Evolutionary conservation across 2,113 vertebrate genomes (phyloP).

Genomic region (Spheniscus mendiculus): DNA sequence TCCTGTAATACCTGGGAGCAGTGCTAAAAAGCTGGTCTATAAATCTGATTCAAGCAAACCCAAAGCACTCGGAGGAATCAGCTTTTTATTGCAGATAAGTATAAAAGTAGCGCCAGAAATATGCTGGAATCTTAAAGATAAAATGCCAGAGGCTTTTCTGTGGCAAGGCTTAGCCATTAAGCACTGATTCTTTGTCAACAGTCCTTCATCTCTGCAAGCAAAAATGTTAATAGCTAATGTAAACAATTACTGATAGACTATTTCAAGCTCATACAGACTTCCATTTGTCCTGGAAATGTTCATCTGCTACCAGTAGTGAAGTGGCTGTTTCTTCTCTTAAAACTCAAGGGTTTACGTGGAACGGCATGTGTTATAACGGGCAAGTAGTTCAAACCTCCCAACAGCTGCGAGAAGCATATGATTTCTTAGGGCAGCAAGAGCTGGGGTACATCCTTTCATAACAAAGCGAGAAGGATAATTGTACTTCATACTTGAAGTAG

Average conservation of each 20-base stretch:
- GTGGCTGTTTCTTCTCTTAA: background rate
- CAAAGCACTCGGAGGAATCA: constrained; percentile 38
- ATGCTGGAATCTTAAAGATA: constrained; percentile 43
- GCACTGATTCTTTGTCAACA: background rate
- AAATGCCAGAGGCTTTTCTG: constrained; percentile 49
- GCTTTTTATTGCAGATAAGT: constrained; percentile 60
- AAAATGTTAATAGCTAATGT: constrained; percentile 12
- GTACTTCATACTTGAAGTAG: background rate
- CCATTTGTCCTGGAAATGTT: background rate
- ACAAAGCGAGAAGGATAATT: background rate
- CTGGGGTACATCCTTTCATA: background rate
- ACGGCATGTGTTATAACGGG: background rate
- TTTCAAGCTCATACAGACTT: background rate
- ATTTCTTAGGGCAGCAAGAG: background rate
- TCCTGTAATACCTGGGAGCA: constrained; percentile 20
- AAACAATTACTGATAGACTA: constrained; percentile 2
- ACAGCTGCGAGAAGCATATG: background rate
- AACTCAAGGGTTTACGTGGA: background rate
- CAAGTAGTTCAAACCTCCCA: background rate
- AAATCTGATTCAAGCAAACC: constrained; percentile 64
- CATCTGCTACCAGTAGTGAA: background rate
- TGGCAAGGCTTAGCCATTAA: constrained; percentile 28
- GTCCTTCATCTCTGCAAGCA: background rate
- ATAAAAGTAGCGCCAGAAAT: constrained; percentile 55
- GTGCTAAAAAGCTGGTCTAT: constrained; percentile 14